Percentiles rank a stretch among this genome's conserved stretches.
Evolutionary conservation across 2,888 invertebrate genomes (phyloP).

Genomic region (Phytoseiulus persimilis): DNA sequence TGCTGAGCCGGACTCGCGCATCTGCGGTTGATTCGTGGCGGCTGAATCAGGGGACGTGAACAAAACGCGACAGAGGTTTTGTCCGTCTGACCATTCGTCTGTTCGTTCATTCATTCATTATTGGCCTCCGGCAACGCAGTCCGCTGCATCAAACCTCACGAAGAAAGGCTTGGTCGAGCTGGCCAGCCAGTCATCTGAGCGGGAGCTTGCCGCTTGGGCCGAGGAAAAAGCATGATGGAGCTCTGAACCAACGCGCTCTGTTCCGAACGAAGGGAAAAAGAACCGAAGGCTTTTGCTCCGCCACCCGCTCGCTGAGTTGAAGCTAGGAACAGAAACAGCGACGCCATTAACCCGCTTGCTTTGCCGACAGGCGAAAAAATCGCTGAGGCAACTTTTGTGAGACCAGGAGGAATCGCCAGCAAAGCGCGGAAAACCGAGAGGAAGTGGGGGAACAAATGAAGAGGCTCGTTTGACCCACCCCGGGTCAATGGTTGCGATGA

Average conservation of each 20-base stretch:
- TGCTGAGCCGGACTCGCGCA: background rate
- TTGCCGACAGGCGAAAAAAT: background rate
- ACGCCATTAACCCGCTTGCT: background rate
- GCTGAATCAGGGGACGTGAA: background rate
- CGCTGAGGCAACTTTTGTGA: background rate
- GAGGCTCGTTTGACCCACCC: background rate
- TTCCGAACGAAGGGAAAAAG: background rate
- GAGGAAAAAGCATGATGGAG: background rate
- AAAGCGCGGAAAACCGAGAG: no score
- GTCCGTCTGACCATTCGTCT: background rate
- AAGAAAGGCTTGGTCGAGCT: background rate
- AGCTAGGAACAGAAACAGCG: background rate
- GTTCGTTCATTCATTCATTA: background rate
- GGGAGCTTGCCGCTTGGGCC: background rate
- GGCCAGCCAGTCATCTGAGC: background rate
- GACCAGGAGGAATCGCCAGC: background rate
- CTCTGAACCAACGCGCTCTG: background rate
- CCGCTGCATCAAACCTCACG: background rate
- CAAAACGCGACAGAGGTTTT: background rate
- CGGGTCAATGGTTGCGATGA: background rate
- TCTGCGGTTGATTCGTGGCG: background rate
- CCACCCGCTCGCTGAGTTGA: background rate
- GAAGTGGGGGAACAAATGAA: background rate
- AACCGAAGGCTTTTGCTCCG: background rate
- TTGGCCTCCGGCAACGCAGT: background rate